phyloP scores from a whole-genome alignment of 2,113 vertebrate species.

The Lynx canadensis region DNA sequence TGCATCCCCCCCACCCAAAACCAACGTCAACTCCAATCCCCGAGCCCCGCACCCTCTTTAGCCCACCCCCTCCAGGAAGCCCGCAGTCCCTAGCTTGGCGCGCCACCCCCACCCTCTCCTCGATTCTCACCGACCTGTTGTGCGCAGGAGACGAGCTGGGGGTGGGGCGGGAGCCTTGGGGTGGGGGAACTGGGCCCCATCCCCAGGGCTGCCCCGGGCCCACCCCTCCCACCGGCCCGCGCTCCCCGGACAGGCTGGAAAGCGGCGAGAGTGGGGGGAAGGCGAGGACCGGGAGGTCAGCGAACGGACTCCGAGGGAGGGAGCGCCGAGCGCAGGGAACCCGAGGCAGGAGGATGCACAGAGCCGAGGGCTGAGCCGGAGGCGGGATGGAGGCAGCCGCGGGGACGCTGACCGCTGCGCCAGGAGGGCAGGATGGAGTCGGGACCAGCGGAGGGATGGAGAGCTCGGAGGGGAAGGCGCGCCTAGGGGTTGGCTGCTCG shows the following conservation, averaged over 20 bases:
- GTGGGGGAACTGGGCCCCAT: neutral
- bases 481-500: conserved; percentile 48
- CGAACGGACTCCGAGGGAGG: conserved; percentile 34
- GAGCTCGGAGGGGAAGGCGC: conserved; percentile 64
- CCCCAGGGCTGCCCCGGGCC: neutral
- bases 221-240: conserved; percentile 33
- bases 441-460: conserved; percentile 51
- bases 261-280: neutral
- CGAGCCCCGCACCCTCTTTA: neutral
- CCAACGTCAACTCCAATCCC: conserved; percentile 20
- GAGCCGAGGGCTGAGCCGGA: neutral
- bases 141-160: conserved; percentile 72
- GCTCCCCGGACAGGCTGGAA: neutral
- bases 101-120: conserved; percentile 63
- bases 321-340: conserved; percentile 44
- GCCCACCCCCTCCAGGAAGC: conserved; percentile 71
- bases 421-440: conserved; percentile 55
- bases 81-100: conserved; percentile 68
- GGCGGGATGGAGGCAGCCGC: neutral
- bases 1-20: neutral
- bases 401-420: conserved; percentile 59
- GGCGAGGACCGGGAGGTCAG: conserved; percentile 41
- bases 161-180: conserved; percentile 54
- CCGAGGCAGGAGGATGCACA: conserved; percentile 24
- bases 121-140: conserved; percentile 76